Evolutionary conservation across 1,140 invertebrate species (phyloP).

Genomic region (Hesperophylax magnus): DNA sequence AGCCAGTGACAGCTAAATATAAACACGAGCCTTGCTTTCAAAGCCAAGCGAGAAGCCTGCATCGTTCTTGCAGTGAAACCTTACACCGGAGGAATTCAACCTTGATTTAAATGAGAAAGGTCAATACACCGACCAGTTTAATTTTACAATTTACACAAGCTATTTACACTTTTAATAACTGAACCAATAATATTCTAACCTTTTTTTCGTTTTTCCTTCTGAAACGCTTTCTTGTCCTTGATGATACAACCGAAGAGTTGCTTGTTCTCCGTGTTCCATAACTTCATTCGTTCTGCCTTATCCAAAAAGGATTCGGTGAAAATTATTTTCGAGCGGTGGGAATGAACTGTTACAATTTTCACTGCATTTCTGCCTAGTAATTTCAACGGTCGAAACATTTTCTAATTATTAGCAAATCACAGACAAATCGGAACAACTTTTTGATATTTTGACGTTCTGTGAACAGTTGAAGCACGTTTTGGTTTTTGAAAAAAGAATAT

Average conservation of each 20-base stretch:
- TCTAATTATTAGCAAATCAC: neutral
- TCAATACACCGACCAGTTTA: slow-evolving; percentile 15
- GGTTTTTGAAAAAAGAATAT: slow-evolving; percentile 39
- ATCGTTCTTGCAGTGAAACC: slow-evolving; percentile 28
- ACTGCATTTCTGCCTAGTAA: slow-evolving; percentile 40
- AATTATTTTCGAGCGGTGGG: slow-evolving; percentile 45
- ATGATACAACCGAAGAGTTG: slow-evolving; percentile 58
- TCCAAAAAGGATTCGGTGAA: slow-evolving; percentile 50
- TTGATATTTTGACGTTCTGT: neutral
- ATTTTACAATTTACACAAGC: slow-evolving; percentile 6
- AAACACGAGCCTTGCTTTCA: slow-evolving; percentile 31
- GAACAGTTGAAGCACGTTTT: slow-evolving; percentile 15
- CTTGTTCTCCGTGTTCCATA: slow-evolving; percentile 59
- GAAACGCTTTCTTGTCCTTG: slow-evolving; percentile 58
- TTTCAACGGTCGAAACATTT: slow-evolving; percentile 47
- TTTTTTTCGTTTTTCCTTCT: slow-evolving; percentile 48
- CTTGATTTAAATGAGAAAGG: slow-evolving; percentile 34
- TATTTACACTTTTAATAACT: slow-evolving; percentile 21
- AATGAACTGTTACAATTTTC: slow-evolving; percentile 25
- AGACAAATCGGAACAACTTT: neutral
- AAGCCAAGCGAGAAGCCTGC: neutral
- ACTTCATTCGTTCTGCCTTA: slow-evolving; percentile 55
- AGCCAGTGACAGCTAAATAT: slow-evolving; percentile 38
- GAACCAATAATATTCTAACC: slow-evolving; percentile 29
- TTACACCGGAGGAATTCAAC: slow-evolving; percentile 10